Evolutionary conservation across 2,888 invertebrate species (phyloP).

Genomic region (Tiliacea citrago): DNA sequence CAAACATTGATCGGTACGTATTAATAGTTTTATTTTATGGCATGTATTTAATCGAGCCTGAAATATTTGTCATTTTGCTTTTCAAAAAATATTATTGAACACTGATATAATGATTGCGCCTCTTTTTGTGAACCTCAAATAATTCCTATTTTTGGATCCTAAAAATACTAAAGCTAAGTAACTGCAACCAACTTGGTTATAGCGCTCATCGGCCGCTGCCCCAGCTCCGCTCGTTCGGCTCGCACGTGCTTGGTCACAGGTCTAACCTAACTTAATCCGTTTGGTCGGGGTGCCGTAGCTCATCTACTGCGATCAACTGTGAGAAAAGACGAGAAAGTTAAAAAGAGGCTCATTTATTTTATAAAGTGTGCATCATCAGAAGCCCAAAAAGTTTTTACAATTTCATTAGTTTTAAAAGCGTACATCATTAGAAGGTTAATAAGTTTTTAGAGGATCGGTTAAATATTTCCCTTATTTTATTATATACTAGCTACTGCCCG

Average conservation of each 20-base stretch:
- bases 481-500: not conserved
- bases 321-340: too few relatives aligned
- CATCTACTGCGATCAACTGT: too few relatives aligned
- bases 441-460: too few relatives aligned
- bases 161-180: not conserved
- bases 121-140: not conserved
- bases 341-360: too few relatives aligned
- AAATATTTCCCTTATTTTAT: not conserved
- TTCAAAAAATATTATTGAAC: not conserved
- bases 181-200: not conserved
- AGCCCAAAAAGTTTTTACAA: too few relatives aligned
- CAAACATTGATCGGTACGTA: not conserved
- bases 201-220: not conserved
- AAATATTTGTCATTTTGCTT: not conserved
- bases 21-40: not conserved
- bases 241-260: not conserved
- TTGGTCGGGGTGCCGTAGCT: too few relatives aligned
- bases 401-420: too few relatives aligned
- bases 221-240: not conserved
- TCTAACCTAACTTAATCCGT: too few relatives aligned
- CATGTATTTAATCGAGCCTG: not conserved
- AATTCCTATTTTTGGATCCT: not conserved
- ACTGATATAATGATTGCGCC: not conserved
- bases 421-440: too few relatives aligned
- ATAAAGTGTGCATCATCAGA: too few relatives aligned